Evolutionary conservation across 2,888 invertebrate species (phyloP).

Genomic region (Agrochola lychnidis): DNA sequence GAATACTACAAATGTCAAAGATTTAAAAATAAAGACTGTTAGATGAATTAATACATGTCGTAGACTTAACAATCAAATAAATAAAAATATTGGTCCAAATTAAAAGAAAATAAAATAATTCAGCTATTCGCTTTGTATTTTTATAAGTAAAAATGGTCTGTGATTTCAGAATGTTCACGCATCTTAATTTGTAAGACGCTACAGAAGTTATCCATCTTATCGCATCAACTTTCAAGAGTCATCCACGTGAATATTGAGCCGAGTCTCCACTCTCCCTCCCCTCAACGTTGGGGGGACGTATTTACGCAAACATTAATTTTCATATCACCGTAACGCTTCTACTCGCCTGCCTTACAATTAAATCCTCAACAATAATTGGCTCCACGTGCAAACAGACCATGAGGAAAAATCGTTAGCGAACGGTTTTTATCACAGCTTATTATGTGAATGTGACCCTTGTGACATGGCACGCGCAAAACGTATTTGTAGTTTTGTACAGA

Average conservation of each 20-base stretch:
- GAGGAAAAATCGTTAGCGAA: conserved; percentile 47
- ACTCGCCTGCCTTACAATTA: conserved; percentile 43
- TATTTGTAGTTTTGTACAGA: conserved; percentile 31
- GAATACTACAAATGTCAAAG: too few species aligned
- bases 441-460: conserved; percentile 36
- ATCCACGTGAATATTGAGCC: conserved; percentile 42
- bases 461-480: conserved; percentile 36
- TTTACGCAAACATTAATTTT: conserved; percentile 43
- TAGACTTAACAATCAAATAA: too few species aligned
- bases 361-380: conserved; percentile 45
- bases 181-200: conserved; percentile 14
- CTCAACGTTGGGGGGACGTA: not conserved
- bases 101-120: too few species aligned
- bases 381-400: conserved; percentile 55
- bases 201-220: conserved; percentile 25
- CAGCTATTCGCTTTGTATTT: too few species aligned
- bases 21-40: too few species aligned
- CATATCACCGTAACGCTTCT: conserved; percentile 29
- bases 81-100: too few species aligned
- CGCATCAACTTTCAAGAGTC: conserved; percentile 26
- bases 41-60: too few species aligned
- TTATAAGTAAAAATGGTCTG: not conserved
- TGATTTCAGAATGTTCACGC: not conserved
- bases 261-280: conserved; percentile 1
- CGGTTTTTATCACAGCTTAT: conserved; percentile 44